Conservation (phyloP, 2,888 invertebrate genomes). For the Alviniconcha strummeri region DNA sequence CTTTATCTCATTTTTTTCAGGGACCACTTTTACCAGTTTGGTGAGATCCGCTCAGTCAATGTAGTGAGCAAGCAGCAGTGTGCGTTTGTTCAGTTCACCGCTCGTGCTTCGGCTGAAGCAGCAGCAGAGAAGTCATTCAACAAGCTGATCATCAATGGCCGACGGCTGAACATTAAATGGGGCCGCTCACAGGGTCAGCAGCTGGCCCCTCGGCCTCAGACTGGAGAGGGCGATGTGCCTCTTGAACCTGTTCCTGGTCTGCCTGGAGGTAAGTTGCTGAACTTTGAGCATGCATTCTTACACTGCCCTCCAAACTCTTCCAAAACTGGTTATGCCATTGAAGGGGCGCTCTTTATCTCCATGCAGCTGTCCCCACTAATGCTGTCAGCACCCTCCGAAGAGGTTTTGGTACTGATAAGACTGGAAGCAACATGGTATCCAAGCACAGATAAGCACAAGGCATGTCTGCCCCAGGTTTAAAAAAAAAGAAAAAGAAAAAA, state of each 20-base stretch:
- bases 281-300: too few relatives aligned
- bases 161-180: slow-evolving; percentile 98
- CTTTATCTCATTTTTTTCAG: slow-evolving; percentile 72
- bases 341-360: too few relatives aligned
- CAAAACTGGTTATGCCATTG: too few relatives aligned
- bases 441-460: too few relatives aligned
- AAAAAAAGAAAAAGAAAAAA: too few relatives aligned
- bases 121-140: slow-evolving; percentile 89
- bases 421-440: too few relatives aligned
- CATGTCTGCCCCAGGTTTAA: too few relatives aligned
- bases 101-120: slow-evolving; percentile 90
- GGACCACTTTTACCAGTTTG: slow-evolving; percentile 98
- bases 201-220: slow-evolving; percentile 52
- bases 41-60: slow-evolving; percentile 95
- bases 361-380: too few relatives aligned
- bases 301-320: too few relatives aligned
- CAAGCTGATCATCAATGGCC: slow-evolving; percentile 84
- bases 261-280: slow-evolving; percentile 77
- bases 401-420: too few relatives aligned
- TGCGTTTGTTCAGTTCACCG: slow-evolving; percentile 97
- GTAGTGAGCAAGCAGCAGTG: slow-evolving; percentile 92
- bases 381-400: too few relatives aligned
- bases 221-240: slow-evolving; percentile 58
- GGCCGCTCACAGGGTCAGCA: slow-evolving; percentile 90
- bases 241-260: slow-evolving; percentile 86